Evolutionary conservation across 1,140 invertebrate genomes (phyloP), one percentile per base, ranked within the genome.

Genomic region (Matsumurasca onukii): DNA sequence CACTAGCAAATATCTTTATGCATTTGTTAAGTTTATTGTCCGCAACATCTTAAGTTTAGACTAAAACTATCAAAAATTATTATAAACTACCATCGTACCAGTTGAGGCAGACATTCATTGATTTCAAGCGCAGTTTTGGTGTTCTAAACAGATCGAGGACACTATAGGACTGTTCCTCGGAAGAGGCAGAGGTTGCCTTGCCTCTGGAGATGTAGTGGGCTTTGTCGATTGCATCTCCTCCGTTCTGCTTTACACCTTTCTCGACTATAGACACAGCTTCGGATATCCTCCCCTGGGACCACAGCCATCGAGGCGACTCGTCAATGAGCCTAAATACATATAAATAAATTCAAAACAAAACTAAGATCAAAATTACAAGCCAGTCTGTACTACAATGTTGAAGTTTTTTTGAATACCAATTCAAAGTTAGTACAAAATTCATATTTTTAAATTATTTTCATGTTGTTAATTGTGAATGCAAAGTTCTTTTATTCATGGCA

Each of bases 301-400:
- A 93, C 2, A 94, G 79, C 91, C 91, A 94, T 30, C 92, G 83
- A 0, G 91, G 91, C 1, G 91, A 93, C 80, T 94, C 92, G 69
- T 93, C 91, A 82, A 94, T 88, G 0, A 92, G 78, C 91, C 81
- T 82, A 67, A n/a, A n/a, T n/a, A 5, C 68, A 69, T 61, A 39
- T 2, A 31, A n/a, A 9, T 27, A 62, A 3, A 34, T 13, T 63
- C 27, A 64, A 69, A 30, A 62, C 12, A 30, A 24, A 62, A n/a
- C n/a, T n/a, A n/a, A n/a, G n/a, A n/a, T n/a, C n/a, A n/a, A n/a
- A n/a, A n/a, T n/a, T n/a, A n/a, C n/a, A n/a, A n/a, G 29, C 45
- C 17, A 24, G 30, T 31, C 25, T 67, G 3, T 29, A 63, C 20
- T 2, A 25, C n/a, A 59, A 3, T 59, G 1, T 12, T 12, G 9